Base-by-base conservation (phyloP, 2,888 invertebrate genomes). In the Pollenia angustigena region DNA sequence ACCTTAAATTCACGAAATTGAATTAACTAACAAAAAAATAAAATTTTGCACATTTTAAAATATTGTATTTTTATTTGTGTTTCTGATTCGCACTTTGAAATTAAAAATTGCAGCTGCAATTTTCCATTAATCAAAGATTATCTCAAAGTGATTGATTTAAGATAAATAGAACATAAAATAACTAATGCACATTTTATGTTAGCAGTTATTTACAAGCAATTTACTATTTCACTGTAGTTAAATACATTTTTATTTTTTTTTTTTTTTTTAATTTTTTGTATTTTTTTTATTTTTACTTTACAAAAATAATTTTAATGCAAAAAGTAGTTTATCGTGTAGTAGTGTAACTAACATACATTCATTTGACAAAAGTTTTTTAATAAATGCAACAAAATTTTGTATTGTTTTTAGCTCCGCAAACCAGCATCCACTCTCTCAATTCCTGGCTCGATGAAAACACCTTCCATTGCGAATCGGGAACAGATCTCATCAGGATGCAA, bases 351-450 rank as follows among this genome's bases (percentile, higher is more conserved):
- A 32, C 4, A 32, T 6, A 32, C 32, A 32, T 32, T 32, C 32
- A 1, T 32, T 32, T 42, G 7, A 18, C 32, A 66, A 64, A 54
- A 81, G 58, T 4, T 58, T 32, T 23, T 58, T 54, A 18, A 42
- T 68, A 40, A 18, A 44, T 60, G 44, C 16, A 32, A 32, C 32
- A 32, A 32, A 32, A 32, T 50, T 23, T 42, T 64, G 12, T 66
- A 12, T 80, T 74, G 54, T 48, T 60, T 76, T 50, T 23, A 98
- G 97, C 96, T 99, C 94, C 97, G 98, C 95, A 99, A 98, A 96
- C 98, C 98, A 94, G 97, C 97, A 94, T 98, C 98, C 94, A 98
- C 98, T 94, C 96, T 98, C 94, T 98, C 98, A 95, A 97, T 98
- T 94, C 98, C 98, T 94, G 97, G 97, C 94, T 97, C 97, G 94